Evolutionary conservation across 2,888 invertebrate genomes (phyloP).

Genomic region (Ganaspis brasiliensis): DNA sequence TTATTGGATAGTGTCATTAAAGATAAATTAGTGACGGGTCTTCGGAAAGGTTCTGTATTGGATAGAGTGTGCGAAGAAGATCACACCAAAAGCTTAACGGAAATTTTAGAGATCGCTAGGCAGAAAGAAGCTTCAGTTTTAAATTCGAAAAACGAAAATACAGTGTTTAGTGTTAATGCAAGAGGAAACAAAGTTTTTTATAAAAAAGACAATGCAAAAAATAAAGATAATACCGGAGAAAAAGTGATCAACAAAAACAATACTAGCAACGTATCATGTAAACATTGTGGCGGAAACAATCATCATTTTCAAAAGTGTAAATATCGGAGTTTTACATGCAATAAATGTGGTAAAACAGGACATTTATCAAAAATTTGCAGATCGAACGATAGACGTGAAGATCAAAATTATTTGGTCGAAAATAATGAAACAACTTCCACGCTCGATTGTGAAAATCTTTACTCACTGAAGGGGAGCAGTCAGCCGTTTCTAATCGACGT

Average conservation of each 20-base stretch:
- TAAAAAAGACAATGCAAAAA: background rate
- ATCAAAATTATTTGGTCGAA: background rate
- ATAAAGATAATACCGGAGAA: background rate
- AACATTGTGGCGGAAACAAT: constrained; percentile 48
- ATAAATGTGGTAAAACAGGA: constrained; percentile 41
- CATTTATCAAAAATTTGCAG: constrained; percentile 52
- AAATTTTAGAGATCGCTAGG: constrained; percentile 50
- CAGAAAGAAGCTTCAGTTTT: constrained; percentile 52
- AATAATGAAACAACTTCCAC: background rate
- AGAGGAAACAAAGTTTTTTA: background rate
- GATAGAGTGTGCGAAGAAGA: constrained; percentile 58
- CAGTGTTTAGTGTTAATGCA: background rate
- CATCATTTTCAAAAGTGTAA: constrained; percentile 54
- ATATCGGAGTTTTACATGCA: constrained; percentile 46
- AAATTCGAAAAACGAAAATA: background rate
- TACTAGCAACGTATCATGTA: constrained; percentile 16
- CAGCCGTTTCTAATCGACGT: background rate
- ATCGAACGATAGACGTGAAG: constrained; percentile 6
- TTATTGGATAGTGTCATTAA: constrained; percentile 61
- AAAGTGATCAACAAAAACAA: background rate
- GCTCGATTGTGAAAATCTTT: constrained; percentile 48
- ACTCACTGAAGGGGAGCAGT: constrained; percentile 3
- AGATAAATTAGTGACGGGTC: constrained; percentile 64
- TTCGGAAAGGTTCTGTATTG: constrained; percentile 39
- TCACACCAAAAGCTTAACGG: constrained; percentile 34